Percentiles rank a stretch among this genome's conserved stretches.
Conservation (phyloP, 2,113 vertebrate species). For the Syngnathus floridae region DNA sequence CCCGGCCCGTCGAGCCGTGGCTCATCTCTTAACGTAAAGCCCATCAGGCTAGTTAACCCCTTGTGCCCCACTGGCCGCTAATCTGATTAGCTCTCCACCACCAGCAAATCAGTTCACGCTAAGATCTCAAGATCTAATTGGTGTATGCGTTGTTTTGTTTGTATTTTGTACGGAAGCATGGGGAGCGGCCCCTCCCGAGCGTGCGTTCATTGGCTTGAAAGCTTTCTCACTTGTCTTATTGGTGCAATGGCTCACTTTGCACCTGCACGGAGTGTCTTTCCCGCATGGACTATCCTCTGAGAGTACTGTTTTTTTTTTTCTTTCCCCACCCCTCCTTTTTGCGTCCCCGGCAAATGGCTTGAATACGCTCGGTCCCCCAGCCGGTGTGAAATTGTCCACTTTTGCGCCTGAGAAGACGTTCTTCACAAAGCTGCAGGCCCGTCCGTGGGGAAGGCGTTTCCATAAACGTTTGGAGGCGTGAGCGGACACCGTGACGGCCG, state of each 20-base stretch:
- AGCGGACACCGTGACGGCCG: conserved; percentile 48
- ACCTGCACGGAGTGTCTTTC: conserved; percentile 3
- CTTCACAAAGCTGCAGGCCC: conserved; percentile 25
- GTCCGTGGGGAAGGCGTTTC: not conserved
- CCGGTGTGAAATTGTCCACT: conserved; percentile 30
- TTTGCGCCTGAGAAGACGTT: conserved; percentile 35
- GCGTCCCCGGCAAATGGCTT: not conserved
- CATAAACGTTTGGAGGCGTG: conserved; percentile 1
- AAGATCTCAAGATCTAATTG: not conserved
- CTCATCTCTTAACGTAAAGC: conserved; percentile 27
- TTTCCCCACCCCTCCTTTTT: conserved; percentile 7
- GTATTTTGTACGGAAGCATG: no score
- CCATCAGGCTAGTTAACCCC: conserved; percentile 31
- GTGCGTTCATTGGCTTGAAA: not conserved
- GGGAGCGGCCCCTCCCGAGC: no score
- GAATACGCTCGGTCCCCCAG: conserved; percentile 25
- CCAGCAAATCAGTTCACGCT: conserved; percentile 5
- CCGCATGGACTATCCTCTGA: conserved; percentile 2
- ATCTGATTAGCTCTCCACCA: conserved; percentile 31
- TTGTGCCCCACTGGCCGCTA: conserved; percentile 10
- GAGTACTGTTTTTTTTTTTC: conserved; percentile 18
- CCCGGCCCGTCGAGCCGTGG: no score
- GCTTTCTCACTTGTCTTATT: conserved; percentile 19
- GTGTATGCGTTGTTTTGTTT: no score
- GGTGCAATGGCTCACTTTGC: conserved; percentile 21